These are phyloP conservation scores for Girardinichthys multiradiatus DNA, from an alignment of 2,113 vertebrate species.

Conservation along the genomic window DNA sequence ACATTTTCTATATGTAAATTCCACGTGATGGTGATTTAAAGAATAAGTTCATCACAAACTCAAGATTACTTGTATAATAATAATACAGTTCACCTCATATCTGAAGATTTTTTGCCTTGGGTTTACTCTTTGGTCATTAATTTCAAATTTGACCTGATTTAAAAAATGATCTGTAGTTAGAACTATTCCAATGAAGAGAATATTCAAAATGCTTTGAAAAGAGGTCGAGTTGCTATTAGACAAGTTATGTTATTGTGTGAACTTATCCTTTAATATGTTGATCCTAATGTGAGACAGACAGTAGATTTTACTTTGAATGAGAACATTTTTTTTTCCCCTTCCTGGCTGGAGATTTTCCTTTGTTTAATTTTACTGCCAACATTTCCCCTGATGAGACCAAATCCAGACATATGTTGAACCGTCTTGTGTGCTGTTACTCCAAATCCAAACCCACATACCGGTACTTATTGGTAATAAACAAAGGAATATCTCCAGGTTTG, in stretches of 20 bases:
- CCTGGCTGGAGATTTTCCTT: background rate
- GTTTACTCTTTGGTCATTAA: background rate
- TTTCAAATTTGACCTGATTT: background rate
- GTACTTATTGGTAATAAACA: constrained; percentile 2
- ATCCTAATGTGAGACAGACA: constrained; percentile 67
- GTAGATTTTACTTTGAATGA: background rate
- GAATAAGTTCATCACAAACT: constrained; percentile 26
- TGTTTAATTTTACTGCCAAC: constrained; percentile 5
- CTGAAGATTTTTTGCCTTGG: background rate
- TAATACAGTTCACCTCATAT: background rate
- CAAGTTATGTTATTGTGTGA: constrained; percentile 11
- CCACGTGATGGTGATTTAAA: constrained; percentile 10
- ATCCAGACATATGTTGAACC: background rate
- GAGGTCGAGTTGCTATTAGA: background rate
- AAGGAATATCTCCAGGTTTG: constrained; percentile 5
- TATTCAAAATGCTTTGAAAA: background rate
- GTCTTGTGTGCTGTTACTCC: no score
- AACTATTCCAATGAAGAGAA: no score
- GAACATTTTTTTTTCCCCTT: background rate
- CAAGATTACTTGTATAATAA: background rate
- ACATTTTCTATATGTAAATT: constrained; percentile 37
- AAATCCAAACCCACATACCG: background rate
- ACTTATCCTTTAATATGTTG: constrained; percentile 10
- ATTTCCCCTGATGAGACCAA: background rate
- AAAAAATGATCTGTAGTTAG: background rate